Conservation (phyloP, 2,113 vertebrate genomes). For the Passerina amoena region DNA sequence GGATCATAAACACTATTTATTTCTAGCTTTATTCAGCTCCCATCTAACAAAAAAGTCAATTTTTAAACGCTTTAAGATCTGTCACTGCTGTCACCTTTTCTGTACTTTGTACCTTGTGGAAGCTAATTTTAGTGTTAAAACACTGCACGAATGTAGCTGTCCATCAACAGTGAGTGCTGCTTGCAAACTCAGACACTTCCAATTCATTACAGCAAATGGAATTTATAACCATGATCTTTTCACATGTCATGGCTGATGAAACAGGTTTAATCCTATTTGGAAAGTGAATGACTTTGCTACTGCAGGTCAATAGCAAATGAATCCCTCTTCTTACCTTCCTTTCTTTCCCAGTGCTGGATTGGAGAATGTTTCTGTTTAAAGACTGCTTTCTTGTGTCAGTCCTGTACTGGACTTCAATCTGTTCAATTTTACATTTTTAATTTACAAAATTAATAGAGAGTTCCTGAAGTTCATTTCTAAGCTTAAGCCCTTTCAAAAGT, state of each 20-base stretch:
- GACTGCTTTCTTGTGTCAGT: background rate
- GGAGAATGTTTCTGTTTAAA: background rate
- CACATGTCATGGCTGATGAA: conserved; percentile 30
- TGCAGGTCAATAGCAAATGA: conserved; percentile 22
- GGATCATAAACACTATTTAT: background rate
- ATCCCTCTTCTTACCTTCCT: background rate
- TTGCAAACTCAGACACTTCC: conserved; percentile 25
- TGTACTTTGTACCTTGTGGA: background rate
- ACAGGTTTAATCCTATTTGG: conserved; percentile 56
- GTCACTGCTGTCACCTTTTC: background rate
- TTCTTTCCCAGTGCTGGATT: background rate
- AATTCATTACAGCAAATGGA: conserved; percentile 51
- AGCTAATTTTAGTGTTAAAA: conserved; percentile 28
- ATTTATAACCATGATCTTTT: conserved; percentile 40
- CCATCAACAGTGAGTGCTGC: background rate
- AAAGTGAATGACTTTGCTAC: conserved; percentile 34
- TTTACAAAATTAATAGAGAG: conserved; percentile 9
- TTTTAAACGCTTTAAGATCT: conserved; percentile 10
- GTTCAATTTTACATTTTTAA: conserved; percentile 18
- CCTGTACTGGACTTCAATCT: background rate
- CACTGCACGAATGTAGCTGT: background rate
- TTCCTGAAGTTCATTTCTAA: background rate
- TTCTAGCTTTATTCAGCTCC: background rate
- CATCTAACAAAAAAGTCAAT: background rate
- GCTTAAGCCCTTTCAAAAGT: background rate